Conservation (phyloP, 2,797 vertebrate species). For the Saxicola maurus region DNA sequence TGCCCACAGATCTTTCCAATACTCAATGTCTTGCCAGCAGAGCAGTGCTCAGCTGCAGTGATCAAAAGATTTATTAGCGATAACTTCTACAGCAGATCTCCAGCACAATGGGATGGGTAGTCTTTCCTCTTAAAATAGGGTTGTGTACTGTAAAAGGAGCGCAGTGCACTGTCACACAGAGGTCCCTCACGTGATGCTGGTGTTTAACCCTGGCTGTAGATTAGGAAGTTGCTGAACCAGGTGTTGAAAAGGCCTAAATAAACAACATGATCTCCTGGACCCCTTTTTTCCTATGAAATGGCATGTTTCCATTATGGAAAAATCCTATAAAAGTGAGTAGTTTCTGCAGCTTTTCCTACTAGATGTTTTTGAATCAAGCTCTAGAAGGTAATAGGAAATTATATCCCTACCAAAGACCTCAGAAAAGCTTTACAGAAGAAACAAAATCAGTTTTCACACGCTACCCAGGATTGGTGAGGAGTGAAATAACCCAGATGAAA, state of each 20-base stretch:
- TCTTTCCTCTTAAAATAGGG: neutral
- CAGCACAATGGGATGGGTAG: neutral
- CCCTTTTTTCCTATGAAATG: neutral
- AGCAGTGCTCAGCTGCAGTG: neutral
- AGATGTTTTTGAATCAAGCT: neutral
- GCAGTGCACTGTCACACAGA: neutral
- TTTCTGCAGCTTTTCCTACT: neutral
- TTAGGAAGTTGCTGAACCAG: neutral
- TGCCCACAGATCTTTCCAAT: neutral
- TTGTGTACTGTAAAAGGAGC: neutral
- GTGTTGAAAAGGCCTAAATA: neutral
- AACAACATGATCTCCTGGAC: neutral
- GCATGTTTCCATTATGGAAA: slow-evolving; percentile 3
- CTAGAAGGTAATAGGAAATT: slow-evolving; percentile 1
- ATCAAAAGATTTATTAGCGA: neutral
- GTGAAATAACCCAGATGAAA: neutral
- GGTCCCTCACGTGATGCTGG: neutral
- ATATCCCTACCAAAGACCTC: neutral
- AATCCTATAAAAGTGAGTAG: neutral
- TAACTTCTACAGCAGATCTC: neutral
- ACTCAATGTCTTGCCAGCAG: neutral
- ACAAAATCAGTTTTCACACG: neutral
- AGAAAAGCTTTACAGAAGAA: neutral
- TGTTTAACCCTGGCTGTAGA: neutral
- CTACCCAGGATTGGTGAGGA: neutral